Conservation (phyloP, 1,140 invertebrate species). For the Galendromus occidentalis region DNA sequence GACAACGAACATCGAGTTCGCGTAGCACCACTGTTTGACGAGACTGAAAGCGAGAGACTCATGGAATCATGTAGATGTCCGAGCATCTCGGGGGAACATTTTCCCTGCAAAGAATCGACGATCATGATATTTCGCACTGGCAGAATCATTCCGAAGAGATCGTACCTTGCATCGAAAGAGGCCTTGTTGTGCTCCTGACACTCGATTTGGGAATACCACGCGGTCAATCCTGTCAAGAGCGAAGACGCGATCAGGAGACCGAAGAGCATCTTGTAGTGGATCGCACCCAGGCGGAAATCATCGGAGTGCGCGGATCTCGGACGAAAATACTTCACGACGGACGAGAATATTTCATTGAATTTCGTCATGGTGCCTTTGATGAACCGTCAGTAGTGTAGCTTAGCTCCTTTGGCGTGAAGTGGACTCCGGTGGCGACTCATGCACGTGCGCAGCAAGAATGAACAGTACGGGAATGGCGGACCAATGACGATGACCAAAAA, state of each 20-base stretch:
- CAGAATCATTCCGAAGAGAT: background rate
- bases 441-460: no score
- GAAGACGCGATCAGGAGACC: background rate
- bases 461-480: no score
- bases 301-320: background rate
- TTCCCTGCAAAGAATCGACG: background rate
- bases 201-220: background rate
- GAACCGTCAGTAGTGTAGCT: no score
- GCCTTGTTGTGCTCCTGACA: background rate
- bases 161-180: background rate
- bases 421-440: no score
- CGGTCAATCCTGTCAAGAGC: background rate
- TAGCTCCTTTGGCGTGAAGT: no score
- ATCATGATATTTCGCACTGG: background rate
- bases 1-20: background rate
- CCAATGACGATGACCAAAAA: no score
- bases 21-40: background rate
- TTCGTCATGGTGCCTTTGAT: background rate
- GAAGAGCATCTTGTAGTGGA: background rate
- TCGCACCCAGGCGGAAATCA: background rate
- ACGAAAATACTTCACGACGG: background rate
- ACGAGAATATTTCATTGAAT: background rate
- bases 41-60: background rate
- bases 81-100: background rate
- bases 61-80: background rate